Evolutionary conservation across 2,113 vertebrate genomes (phyloP), one percentile per base, ranked within the genome.

Genomic region (Uria lomvia): DNA sequence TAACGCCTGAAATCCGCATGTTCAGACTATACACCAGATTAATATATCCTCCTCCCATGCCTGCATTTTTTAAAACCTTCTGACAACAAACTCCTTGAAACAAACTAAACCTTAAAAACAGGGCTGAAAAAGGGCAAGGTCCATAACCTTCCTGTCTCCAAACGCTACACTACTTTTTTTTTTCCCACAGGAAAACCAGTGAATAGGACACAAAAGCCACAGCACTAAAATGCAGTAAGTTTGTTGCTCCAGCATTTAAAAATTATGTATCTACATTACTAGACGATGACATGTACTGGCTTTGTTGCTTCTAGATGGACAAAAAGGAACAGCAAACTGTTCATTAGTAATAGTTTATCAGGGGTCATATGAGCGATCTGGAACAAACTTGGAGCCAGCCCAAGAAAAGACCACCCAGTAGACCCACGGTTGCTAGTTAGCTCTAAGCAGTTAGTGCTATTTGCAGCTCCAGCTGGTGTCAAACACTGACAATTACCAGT

Each of bases 401-500:
- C 94, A 96, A 84, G 83, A 58, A 83, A 84, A 90, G 97, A 96
- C 97, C 97, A 98, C 97, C 97, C 97, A 94, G 85, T 30, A 95
- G 88, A 78, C 13, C 56, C 38, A 27, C 0, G 58, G 90, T n/a
- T 95, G 91, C 67, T 45, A 12, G 83, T 52, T 40, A 36, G 29
- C 73, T 92, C 80, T 76, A n/a, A 89, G 91, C 82, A 95, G 49
- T 47, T 19, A 45, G 30, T 58, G 70, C 77, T 89, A 56, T 92
- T 79, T 82, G 36, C 88, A 94, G 81, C 68, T 95, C 50, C 87
- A 94, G 97, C 71, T 74, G 76, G 65, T 96, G 66, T 96, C 94
- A 91, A 88, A 94, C 79, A 87, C 93, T 86, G 89, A 96, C 81
- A 91, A 90, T 92, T 77, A 93, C 68, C 95, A 96, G 92, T 90